Conservation (phyloP, 2,888 invertebrate species). For the Diadegma fenestrale region DNA sequence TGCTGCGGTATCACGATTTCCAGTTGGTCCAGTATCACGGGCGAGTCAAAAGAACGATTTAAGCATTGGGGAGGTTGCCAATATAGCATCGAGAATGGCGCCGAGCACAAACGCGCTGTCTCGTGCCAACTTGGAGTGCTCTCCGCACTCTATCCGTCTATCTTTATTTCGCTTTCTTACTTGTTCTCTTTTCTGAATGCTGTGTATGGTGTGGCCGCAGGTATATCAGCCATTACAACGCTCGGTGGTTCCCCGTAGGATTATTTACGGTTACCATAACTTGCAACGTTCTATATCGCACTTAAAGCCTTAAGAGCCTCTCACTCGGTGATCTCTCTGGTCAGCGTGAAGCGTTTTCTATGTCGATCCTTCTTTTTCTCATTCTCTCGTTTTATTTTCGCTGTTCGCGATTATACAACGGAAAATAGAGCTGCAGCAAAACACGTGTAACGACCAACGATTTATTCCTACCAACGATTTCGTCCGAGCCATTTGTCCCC, state of each 20-base stretch:
- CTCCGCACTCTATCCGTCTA: constrained; percentile 23
- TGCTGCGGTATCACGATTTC: constrained; percentile 59
- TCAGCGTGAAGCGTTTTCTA: constrained; percentile 48
- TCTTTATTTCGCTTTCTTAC: neutral
- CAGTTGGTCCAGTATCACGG: constrained; percentile 46
- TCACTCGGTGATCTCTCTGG: constrained; percentile 52
- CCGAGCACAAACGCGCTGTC: constrained; percentile 41
- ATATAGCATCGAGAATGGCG: constrained; percentile 45
- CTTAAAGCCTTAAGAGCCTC: constrained; percentile 74
- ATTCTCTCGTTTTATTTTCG: neutral
- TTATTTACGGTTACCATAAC: constrained; percentile 82
- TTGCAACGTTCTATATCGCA: constrained; percentile 76
- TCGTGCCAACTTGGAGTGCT: constrained; percentile 24
- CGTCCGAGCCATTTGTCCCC: constrained; percentile 40
- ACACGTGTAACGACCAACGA: constrained; percentile 75
- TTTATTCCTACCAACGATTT: constrained; percentile 73
- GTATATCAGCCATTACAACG: constrained; percentile 68
- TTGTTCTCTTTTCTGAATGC: constrained; percentile 37
- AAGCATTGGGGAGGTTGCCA: constrained; percentile 33
- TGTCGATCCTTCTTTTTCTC: neutral
- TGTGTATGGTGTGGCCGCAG: constrained; percentile 57
- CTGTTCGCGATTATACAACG: constrained; percentile 58
- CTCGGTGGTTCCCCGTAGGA: constrained; percentile 70
- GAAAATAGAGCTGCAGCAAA: constrained; percentile 66
- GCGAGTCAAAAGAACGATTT: constrained; percentile 52